Conservation (phyloP, 1,140 invertebrate species). For the Euura saliciscinereae region DNA sequence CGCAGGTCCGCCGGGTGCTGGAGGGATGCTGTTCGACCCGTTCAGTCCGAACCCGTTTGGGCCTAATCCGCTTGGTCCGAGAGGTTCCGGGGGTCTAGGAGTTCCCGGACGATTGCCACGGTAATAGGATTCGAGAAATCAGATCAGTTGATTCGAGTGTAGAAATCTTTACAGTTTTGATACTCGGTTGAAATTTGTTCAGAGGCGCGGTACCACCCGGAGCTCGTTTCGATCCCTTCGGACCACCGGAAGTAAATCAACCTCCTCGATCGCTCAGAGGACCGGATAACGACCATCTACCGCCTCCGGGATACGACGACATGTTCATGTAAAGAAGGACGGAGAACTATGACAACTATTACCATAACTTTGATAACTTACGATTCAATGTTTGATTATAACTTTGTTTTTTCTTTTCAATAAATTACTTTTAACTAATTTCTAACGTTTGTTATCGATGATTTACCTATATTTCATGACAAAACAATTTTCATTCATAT, state of each 20-base stretch:
- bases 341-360: background rate
- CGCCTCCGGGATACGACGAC: slow-evolving; percentile 75
- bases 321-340: slow-evolving; percentile 72
- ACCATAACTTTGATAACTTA: background rate
- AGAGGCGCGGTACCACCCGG: slow-evolving; percentile 75
- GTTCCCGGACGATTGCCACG: slow-evolving; percentile 64
- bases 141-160: too few species aligned
- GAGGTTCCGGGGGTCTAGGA: slow-evolving; percentile 56
- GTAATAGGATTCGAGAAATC: slow-evolving; percentile 41
- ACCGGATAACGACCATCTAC: slow-evolving; percentile 77
- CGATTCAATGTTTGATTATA: background rate
- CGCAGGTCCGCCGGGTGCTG: slow-evolving; percentile 58
- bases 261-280: slow-evolving; percentile 40
- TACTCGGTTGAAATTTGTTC: slow-evolving; percentile 27
- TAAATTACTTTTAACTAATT: background rate
- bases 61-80: slow-evolving; percentile 1
- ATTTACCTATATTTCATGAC: too few species aligned
- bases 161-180: too few species aligned
- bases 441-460: too few species aligned
- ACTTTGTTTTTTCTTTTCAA: background rate
- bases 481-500: too few species aligned
- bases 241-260: slow-evolving; percentile 64
- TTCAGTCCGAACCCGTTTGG: slow-evolving; percentile 43
- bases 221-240: slow-evolving; percentile 83
- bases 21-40: slow-evolving; percentile 81